These are phyloP conservation scores for Sarcophilus harrisii DNA, from an alignment of 2,797 vertebrate genomes.

Conservation along the genomic window DNA sequence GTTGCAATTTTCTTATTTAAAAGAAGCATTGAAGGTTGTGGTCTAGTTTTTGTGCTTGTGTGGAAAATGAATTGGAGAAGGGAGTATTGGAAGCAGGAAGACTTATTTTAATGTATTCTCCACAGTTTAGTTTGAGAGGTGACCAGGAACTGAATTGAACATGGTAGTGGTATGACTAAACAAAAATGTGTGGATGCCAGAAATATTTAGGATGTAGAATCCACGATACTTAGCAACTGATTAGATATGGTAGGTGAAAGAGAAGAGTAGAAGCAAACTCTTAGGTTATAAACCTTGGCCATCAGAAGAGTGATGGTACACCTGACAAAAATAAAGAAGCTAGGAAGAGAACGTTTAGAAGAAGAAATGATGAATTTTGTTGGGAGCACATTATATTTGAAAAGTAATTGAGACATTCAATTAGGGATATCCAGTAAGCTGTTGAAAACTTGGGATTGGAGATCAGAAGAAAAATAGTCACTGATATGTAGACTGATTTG, in stretches of 20 bases:
- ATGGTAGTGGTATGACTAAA: not conserved
- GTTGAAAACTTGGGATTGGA: not conserved
- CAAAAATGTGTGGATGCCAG: not conserved
- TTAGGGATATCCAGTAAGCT: not conserved
- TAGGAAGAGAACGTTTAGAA: not conserved
- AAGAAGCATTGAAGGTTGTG: not conserved
- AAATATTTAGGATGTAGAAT: not conserved
- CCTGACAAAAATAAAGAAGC: not conserved
- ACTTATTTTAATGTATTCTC: not conserved
- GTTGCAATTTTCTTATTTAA: slow-evolving; percentile 37
- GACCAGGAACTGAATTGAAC: not conserved
- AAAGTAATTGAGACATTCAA: not conserved
- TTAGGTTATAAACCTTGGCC: not conserved
- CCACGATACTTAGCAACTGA: not conserved
- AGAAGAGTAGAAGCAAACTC: not conserved
- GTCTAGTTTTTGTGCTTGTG: not conserved
- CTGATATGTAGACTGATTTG: not conserved
- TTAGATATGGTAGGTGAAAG: not conserved
- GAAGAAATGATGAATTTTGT: not conserved
- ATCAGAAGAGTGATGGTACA: not conserved
- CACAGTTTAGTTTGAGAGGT: not conserved
- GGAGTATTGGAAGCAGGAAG: not conserved
- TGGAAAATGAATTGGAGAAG: not conserved
- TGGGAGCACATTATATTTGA: not conserved
- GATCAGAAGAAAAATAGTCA: not conserved